Evolutionary conservation across 2,797 vertebrate genomes (phyloP).

Genomic region (Taenioides sp.): DNA sequence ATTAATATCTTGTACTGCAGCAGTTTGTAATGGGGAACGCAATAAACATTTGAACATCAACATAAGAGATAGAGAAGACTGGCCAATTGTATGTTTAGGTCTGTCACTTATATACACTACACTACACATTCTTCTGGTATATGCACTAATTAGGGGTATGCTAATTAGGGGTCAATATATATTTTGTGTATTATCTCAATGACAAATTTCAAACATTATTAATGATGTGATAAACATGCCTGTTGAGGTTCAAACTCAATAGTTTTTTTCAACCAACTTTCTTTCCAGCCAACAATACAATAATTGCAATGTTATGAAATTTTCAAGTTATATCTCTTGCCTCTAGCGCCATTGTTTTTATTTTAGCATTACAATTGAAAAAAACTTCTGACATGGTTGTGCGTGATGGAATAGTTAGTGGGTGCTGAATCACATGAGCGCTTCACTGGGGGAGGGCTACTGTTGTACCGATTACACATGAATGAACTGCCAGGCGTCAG

Average conservation of each 20-base stretch:
- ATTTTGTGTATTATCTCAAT: not conserved
- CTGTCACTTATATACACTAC: too few relatives aligned
- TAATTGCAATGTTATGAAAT: not conserved
- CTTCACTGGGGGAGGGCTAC: slow-evolving; percentile 31
- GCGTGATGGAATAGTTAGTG: slow-evolving; percentile 37
- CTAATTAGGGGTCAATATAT: too few relatives aligned
- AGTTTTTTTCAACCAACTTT: not conserved
- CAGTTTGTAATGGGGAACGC: not conserved
- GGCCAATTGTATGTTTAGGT: not conserved
- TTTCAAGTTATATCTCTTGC: not conserved
- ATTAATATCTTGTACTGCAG: not conserved
- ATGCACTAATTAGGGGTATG: not conserved
- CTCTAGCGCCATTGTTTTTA: not conserved
- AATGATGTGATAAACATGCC: not conserved
- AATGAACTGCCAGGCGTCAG: slow-evolving; percentile 67
- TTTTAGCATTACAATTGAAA: not conserved
- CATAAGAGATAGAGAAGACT: not conserved
- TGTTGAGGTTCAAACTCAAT: not conserved
- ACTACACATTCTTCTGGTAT: not conserved
- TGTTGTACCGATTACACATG: slow-evolving; percentile 70
- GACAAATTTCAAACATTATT: too few relatives aligned
- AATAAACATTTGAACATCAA: not conserved
- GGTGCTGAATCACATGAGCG: slow-evolving; percentile 23
- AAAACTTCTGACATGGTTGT: not conserved
- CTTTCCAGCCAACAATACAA: not conserved